These are phyloP conservation scores for Drosophila triauraria DNA, from an alignment of 1,140 invertebrate species.

Conservation along the genomic window DNA sequence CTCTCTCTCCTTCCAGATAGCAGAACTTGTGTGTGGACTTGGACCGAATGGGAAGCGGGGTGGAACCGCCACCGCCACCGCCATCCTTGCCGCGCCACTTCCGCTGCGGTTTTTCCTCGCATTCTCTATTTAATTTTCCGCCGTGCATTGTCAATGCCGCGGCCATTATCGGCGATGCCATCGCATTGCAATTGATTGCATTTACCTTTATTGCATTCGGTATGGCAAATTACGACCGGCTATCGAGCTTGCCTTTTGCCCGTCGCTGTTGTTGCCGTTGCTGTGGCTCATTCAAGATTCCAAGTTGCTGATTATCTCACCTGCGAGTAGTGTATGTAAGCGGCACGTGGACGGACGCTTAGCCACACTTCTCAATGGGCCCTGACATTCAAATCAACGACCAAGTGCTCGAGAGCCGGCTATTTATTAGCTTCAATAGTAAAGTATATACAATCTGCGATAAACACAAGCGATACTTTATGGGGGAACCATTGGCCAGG, in stretches of 20 bases:
- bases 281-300: constrained; percentile 26
- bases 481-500: constrained; percentile 29
- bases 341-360: constrained; percentile 22
- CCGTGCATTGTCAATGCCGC: constrained; percentile 45
- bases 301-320: constrained; percentile 25
- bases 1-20: constrained; percentile 23
- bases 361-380: constrained; percentile 39
- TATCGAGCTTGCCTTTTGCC: constrained; percentile 28
- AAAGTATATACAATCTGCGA: constrained; percentile 24
- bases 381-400: constrained; percentile 38
- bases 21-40: not conserved
- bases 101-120: constrained; percentile 42
- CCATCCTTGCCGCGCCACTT: constrained; percentile 21
- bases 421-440: constrained; percentile 38
- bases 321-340: constrained; percentile 4
- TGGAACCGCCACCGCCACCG: not conserved
- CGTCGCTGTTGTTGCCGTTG: not conserved
- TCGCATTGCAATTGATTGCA: constrained; percentile 79
- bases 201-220: constrained; percentile 75
- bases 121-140: constrained; percentile 76
- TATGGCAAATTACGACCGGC: constrained; percentile 38
- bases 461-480: constrained; percentile 47
- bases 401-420: constrained; percentile 22
- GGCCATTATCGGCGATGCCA: constrained; percentile 38
- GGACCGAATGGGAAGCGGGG: constrained; percentile 5